Evolutionary conservation across 1,140 invertebrate genomes (phyloP).

Genomic region (Drosophila albomicans): DNA sequence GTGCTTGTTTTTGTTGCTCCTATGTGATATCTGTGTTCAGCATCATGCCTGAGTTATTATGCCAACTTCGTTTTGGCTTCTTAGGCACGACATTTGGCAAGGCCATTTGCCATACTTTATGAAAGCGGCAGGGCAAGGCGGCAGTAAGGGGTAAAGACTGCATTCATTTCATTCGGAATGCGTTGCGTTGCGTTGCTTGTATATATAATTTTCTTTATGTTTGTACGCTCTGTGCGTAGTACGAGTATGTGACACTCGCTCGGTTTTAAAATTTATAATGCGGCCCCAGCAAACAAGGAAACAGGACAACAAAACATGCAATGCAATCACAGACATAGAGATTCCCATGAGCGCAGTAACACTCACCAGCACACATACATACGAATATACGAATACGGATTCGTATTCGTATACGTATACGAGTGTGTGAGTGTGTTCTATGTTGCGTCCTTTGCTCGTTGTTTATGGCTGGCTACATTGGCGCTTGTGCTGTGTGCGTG

Average conservation of each 20-base stretch:
- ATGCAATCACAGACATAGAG: slow-evolving; percentile 81
- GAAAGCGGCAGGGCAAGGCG: background rate
- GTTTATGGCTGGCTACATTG: slow-evolving; percentile 72
- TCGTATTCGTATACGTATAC: too few relatives aligned
- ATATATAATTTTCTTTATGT: slow-evolving; percentile 77
- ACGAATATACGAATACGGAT: background rate
- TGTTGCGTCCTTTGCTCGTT: slow-evolving; percentile 60
- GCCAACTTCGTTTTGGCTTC: slow-evolving; percentile 76
- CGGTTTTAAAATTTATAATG: slow-evolving; percentile 83
- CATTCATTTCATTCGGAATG: slow-evolving; percentile 15
- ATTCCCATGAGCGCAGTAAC: slow-evolving; percentile 64
- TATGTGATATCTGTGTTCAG: slow-evolving; percentile 62
- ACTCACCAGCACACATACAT: slow-evolving; percentile 1
- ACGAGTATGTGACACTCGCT: slow-evolving; percentile 47
- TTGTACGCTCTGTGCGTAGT: slow-evolving; percentile 45
- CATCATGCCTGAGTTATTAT: slow-evolving; percentile 78
- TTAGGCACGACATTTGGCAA: slow-evolving; percentile 80
- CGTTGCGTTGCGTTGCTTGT: slow-evolving; percentile 32
- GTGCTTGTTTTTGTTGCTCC: background rate
- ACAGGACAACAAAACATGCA: slow-evolving; percentile 67
- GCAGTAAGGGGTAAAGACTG: background rate
- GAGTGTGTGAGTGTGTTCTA: slow-evolving; percentile 32
- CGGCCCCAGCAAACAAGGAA: slow-evolving; percentile 50
- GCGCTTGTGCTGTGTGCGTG: slow-evolving; percentile 67
- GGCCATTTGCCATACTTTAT: slow-evolving; percentile 77